Conservation (phyloP, 1,140 invertebrate genomes). For the Drosophila chauvacae region DNA sequence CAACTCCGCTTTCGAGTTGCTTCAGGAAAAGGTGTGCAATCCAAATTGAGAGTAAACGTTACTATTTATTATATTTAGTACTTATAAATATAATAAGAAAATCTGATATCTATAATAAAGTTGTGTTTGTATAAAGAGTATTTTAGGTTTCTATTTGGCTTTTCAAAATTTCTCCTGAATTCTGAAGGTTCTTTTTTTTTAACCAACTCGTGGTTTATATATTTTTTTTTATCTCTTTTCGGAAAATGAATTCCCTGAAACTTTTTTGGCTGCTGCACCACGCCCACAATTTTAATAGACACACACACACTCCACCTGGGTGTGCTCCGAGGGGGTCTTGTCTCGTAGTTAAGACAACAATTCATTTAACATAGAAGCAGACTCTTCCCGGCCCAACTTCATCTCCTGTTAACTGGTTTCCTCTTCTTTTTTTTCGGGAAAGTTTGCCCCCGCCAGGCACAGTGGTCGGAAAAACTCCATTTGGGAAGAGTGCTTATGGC, state of each 20-base stretch:
- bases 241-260: conserved; percentile 73
- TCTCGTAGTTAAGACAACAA: conserved; percentile 81
- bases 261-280: conserved; percentile 56
- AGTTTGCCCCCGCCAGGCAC: conserved; percentile 57
- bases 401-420: conserved; percentile 33
- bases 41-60: neutral
- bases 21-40: neutral
- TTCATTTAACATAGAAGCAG: conserved; percentile 78
- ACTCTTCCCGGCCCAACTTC: conserved; percentile 40
- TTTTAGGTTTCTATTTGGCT: neutral
- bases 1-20: neutral
- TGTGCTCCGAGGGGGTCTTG: conserved; percentile 26
- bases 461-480: conserved; percentile 44
- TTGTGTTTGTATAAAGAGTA: neutral
- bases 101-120: neutral
- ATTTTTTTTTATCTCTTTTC: conserved; percentile 65
- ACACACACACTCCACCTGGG: conserved; percentile 15
- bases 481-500: conserved; percentile 16
- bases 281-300: conserved; percentile 50
- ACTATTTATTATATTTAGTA: no score
- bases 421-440: conserved; percentile 43
- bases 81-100: neutral
- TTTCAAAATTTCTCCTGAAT: neutral
- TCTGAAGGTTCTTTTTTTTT: neutral
- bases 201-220: neutral